Conservation (phyloP, 2,113 vertebrate species). For the Axis porcinus region DNA sequence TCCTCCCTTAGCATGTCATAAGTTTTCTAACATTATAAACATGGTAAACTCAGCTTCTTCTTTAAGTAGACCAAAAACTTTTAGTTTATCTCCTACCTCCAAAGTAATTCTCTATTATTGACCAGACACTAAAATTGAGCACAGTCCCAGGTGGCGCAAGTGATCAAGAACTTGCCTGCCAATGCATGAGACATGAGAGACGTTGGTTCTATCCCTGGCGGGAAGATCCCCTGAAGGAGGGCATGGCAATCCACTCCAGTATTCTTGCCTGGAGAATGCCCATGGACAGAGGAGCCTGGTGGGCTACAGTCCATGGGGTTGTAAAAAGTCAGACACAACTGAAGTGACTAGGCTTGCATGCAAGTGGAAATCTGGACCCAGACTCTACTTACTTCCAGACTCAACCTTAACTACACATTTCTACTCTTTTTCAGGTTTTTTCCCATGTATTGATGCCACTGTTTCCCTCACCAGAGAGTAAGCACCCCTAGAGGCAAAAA, state of each 20-base stretch:
- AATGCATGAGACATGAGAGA: neutral
- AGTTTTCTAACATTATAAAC: neutral
- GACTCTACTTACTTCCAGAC: neutral
- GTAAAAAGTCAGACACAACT: neutral
- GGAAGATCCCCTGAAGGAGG: neutral
- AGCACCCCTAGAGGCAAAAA: neutral
- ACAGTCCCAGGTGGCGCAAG: neutral
- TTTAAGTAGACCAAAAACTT: slow-evolving; percentile 12
- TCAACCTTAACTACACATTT: neutral
- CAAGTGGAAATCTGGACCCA: neutral
- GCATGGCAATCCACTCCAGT: neutral
- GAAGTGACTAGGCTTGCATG: neutral
- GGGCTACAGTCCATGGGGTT: neutral
- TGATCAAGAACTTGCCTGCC: neutral
- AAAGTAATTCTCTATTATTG: neutral
- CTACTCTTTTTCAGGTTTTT: neutral
- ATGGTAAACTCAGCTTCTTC: neutral
- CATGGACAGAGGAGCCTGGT: neutral
- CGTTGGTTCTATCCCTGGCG: neutral
- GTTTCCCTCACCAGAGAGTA: neutral
- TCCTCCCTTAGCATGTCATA: neutral
- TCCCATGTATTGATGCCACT: neutral
- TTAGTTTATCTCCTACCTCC: neutral
- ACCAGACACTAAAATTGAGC: neutral
- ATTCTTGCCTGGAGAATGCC: neutral